A percentile compares a stretch with the other conserved stretches of the same genome.
These are phyloP conservation scores for Notarius quadriscutis DNA, from an alignment of 2,113 vertebrate species.

Conservation along the genomic window DNA sequence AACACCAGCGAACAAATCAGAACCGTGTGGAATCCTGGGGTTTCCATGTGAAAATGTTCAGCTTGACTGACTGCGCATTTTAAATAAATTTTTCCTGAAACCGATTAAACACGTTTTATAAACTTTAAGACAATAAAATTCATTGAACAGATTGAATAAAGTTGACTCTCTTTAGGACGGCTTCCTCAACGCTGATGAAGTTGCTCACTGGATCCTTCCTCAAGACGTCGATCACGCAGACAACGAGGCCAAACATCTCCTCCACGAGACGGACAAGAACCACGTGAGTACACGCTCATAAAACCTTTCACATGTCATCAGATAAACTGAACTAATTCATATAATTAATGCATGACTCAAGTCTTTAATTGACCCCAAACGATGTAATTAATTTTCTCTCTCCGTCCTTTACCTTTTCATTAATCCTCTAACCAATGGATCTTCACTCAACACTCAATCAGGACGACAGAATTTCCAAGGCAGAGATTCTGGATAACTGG, in stretches of 20 bases:
- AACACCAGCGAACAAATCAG: no score
- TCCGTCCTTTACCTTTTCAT: constrained; percentile 30
- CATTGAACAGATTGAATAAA: background rate
- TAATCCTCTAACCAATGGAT: constrained; percentile 49
- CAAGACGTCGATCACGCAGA: constrained; percentile 83
- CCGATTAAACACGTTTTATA: background rate
- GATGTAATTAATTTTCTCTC: constrained; percentile 8
- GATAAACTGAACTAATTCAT: background rate
- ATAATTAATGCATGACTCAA: background rate
- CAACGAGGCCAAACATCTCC: constrained; percentile 85
- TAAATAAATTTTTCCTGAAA: background rate
- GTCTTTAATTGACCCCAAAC: constrained; percentile 4
- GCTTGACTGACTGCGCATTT: no score
- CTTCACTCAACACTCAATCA: constrained; percentile 59
- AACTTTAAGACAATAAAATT: background rate
- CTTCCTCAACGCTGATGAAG: constrained; percentile 76
- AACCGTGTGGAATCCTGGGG: no score
- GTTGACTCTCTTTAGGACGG: constrained; percentile 71
- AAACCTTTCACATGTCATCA: background rate
- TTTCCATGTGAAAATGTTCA: no score
- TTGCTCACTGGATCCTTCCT: constrained; percentile 84
- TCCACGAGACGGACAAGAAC: constrained; percentile 82
- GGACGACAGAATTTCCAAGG: constrained; percentile 85
- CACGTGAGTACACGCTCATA: constrained; percentile 68
- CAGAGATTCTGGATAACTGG: constrained; percentile 90